Base-by-base conservation (phyloP, 2,113 vertebrate species). In the Oncorhynchus gorbuscha region DNA sequence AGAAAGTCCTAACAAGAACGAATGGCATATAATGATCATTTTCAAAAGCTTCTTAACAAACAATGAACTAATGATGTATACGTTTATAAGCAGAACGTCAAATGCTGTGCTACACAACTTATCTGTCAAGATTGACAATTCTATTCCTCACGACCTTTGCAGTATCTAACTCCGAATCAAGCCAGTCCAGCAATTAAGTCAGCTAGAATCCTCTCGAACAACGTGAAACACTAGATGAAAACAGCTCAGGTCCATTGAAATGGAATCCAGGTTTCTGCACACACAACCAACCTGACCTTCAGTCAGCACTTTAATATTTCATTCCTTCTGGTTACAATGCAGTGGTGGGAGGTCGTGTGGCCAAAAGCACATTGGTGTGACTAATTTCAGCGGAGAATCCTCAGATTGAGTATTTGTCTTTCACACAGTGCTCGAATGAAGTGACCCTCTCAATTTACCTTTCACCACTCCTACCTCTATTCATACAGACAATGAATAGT, bases 381-480 rank as follows among this genome's bases (percentile, higher is more conserved):
- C 59, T 62, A 16, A 62, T 62, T 24, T 22, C 59, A 22, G 59
- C n/a, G 1, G 59, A 62, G 9, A 22, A 24, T 62, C 59, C 59
- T 3, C 59, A 62, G 6, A 62, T 62, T 12, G n/a, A 72, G 49
- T 20, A 35, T 72, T 58, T 72, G 28, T 72, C 49, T 59, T 72
- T 51, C 71, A 61, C 49, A 59, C 30, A 59, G 51, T 51, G n/a
- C 9, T n/a, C 5, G 39, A 72, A 51, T 51, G n/a, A 14, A 72
- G 22, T 58, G 32, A 72, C 14, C 24, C 51, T 72, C 13, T 24
- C 58, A 51, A 39, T 45, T 45, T 45, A 12, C 51, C 13, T 55
- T 55, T 18, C 16, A 5, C 14, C 51, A 55, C 51, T 55, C 51
- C 51, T 7, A 14, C 51, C 16, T 14, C 51, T 55, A 18, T 22